These are phyloP conservation scores for Athalia circularis DNA, from an alignment of 2,888 invertebrate genomes.

Conservation along the genomic window DNA sequence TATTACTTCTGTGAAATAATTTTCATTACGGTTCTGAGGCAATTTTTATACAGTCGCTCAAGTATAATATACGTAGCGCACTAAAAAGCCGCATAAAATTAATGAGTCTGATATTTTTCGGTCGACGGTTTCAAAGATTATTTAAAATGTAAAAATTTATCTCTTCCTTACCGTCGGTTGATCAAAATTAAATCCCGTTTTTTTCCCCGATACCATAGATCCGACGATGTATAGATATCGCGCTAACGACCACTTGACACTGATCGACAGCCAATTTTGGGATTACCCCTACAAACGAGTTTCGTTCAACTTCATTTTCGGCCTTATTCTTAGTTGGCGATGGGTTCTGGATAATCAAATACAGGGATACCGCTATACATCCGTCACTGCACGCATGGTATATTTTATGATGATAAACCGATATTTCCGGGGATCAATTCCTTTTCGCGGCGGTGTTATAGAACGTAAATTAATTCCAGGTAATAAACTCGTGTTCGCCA, in stretches of 20 bases:
- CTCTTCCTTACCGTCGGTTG: no score
- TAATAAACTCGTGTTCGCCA: conserved; percentile 16
- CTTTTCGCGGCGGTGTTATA: background rate
- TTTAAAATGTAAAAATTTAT: no score
- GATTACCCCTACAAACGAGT: conserved; percentile 7
- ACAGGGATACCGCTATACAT: background rate
- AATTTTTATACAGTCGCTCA: no score
- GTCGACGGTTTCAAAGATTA: no score
- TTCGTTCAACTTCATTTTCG: background rate
- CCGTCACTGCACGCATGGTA: background rate
- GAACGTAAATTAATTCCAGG: conserved; percentile 32
- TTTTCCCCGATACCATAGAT: no score
- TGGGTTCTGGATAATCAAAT: conserved; percentile 28
- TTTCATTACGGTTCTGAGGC: background rate
- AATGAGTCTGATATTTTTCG: no score
- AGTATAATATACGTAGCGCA: no score
- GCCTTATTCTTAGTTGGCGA: conserved; percentile 10
- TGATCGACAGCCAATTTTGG: conserved; percentile 8
- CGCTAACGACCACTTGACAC: background rate
- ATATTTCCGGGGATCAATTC: conserved; percentile 13
- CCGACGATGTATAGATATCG: no score
- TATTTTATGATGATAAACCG: background rate
- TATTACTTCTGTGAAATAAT: background rate
- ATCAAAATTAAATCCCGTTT: no score
- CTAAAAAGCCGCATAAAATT: no score